Conservation (phyloP, 2,113 vertebrate species). For the Carassius gibelio region DNA sequence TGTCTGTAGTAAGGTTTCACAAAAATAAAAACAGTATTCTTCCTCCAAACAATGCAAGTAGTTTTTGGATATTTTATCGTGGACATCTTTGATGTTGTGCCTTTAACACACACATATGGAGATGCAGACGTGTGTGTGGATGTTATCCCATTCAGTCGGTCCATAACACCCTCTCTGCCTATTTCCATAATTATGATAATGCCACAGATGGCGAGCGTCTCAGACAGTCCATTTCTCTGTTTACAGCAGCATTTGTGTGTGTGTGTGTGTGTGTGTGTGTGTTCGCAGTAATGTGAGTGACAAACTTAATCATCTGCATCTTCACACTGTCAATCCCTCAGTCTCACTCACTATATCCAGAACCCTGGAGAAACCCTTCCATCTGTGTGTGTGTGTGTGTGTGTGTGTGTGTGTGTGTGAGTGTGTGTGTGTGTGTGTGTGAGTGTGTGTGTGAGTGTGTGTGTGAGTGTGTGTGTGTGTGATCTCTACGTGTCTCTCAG, state of each 20-base stretch:
- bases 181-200: conserved; percentile 77
- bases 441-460: not conserved
- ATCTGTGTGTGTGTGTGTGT: not conserved
- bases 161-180: conserved; percentile 50
- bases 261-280: not conserved
- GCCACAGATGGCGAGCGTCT: conserved; percentile 70
- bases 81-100: too few species aligned
- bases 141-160: not conserved
- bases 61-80: too few species aligned
- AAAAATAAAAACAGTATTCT: too few species aligned
- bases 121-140: not conserved
- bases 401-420: too few species aligned
- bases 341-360: not conserved
- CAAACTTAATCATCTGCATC: conserved; percentile 21
- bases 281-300: not conserved
- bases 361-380: not conserved
- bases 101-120: too few species aligned
- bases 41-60: too few species aligned
- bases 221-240: conserved; percentile 69
- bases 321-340: conserved; percentile 16
- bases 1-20: too few species aligned
- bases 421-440: too few species aligned
- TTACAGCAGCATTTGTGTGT: conserved; percentile 52
- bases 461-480: not conserved
- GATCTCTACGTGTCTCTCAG: not conserved